Base-by-base conservation (phyloP, 2,113 vertebrate genomes). In the Uria aalge region DNA sequence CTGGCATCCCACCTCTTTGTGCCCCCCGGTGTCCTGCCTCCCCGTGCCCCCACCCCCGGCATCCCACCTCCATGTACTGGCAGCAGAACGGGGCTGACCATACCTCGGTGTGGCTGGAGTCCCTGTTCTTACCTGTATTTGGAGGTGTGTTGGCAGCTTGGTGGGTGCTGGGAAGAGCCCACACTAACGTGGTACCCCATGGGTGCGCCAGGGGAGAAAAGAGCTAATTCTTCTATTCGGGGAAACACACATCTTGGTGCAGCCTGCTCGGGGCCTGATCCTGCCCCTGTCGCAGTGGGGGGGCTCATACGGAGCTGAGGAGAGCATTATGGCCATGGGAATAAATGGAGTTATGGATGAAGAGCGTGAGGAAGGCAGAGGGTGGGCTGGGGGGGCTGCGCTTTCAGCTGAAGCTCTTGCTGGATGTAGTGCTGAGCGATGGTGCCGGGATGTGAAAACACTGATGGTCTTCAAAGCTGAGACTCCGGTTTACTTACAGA, bases 231-330 rank as follows among this genome's bases (percentile, higher is more conserved):
- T 36, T 69, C 79, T 38, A 0, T 63, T n/a, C 8, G 52, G 50
- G 59, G 36, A 30, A 15, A 29, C 3, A 0, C 1, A 5, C 2
- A 1, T 34, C 66, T 67, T 0, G 0, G 60, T 14, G 18, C 52
- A 59, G 38, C 43, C 63, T 3, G 3, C 60, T 47, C 0, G 1
- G 52, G 77, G 84, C 34, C n/a, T 59, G 22, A 36, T 88, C 52
- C 85, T 88, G 81, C 16, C 47, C 36, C 27, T 5, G 3, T 78
- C 1, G 0, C 38, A 16, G 24, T 4, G 13, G 4, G 20, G 11
- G 82, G n/a, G 56, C 38, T 92, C 5, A 1, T 17, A 6, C 5
- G 3, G 80, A 71, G 59, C 64, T 60, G 64, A 67, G 57, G 22
- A 30, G 50, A 72, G 19, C 23, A 1, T 73, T 48, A 14, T 7